Percentiles rank a stretch among this genome's conserved stretches.
phyloP scores from a whole-genome alignment of 2,888 invertebrate species.

The Oxystoma pomonae region DNA sequence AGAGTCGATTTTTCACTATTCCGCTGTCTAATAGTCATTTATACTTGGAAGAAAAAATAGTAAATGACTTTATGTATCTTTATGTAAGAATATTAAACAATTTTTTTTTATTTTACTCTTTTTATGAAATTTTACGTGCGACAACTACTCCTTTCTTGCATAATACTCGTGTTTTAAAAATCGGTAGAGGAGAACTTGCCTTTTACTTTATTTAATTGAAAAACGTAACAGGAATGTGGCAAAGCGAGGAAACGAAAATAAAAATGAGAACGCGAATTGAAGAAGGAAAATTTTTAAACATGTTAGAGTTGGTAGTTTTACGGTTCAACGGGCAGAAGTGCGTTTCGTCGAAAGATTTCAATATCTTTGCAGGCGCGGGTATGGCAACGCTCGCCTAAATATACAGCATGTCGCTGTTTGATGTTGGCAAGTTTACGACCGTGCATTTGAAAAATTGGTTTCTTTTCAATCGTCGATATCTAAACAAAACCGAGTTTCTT shows the following conservation, averaged over 20 bases:
- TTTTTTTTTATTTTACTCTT: too few species aligned
- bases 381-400: neutral
- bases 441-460: neutral
- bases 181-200: neutral
- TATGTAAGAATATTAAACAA: too few species aligned
- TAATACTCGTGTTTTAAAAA: neutral
- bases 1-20: too few species aligned
- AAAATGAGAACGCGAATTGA: neutral
- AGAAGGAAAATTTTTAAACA: conserved; percentile 15
- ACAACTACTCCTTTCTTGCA: neutral
- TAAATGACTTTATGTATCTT: too few species aligned
- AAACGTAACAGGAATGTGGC: neutral
- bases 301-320: conserved; percentile 12
- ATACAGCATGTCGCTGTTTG: neutral
- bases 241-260: neutral
- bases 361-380: conserved; percentile 15
- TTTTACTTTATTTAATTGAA: neutral
- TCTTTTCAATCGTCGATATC: neutral
- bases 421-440: neutral
- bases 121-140: too few species aligned
- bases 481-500: neutral
- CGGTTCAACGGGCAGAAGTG: conserved; percentile 17
- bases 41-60: too few species aligned
- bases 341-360: conserved; percentile 16
- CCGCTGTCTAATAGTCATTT: too few species aligned